Evolutionary conservation across 2,888 invertebrate genomes (phyloP).

Genomic region (Leptinotarsa juncta): DNA sequence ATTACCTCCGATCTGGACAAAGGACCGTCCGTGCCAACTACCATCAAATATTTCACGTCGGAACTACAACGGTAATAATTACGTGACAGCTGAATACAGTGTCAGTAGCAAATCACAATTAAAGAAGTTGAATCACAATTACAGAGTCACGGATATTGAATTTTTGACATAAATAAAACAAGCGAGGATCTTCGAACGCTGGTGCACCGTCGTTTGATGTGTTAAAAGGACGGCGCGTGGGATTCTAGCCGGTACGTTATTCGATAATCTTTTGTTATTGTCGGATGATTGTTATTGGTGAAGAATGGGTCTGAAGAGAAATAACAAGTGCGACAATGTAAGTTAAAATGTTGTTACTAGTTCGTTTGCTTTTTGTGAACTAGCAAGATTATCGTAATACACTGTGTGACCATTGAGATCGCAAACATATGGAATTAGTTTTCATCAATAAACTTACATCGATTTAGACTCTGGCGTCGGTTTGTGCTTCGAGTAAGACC

Average conservation of each 20-base stretch:
- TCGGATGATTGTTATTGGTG: conserved; percentile 22
- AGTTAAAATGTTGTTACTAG: neutral
- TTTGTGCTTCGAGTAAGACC: too few species aligned
- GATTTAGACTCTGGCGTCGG: too few species aligned
- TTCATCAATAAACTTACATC: too few species aligned
- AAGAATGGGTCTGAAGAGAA: neutral
- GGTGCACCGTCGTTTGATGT: conserved; percentile 14
- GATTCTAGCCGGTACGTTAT: conserved; percentile 14
- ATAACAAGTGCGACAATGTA: conserved; percentile 9
- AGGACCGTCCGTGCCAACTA: conserved; percentile 11
- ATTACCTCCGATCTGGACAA: conserved; percentile 35
- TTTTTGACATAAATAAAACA: conserved; percentile 36
- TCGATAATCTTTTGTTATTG: conserved; percentile 29
- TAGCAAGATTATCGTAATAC: too few species aligned
- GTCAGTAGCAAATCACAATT: conserved; percentile 49
- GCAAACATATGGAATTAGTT: too few species aligned
- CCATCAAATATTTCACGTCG: conserved; percentile 43
- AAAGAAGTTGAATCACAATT: conserved; percentile 37
- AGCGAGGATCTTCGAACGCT: conserved; percentile 24
- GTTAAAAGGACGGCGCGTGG: conserved; percentile 17
- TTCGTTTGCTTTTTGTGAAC: neutral
- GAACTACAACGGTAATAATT: conserved; percentile 42
- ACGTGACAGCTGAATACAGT: conserved; percentile 45
- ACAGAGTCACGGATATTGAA: conserved; percentile 35
- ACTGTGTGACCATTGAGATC: too few species aligned